These are phyloP conservation scores for Hydrophis major DNA, from an alignment of 2,797 vertebrate species.

Conservation along the genomic window DNA sequence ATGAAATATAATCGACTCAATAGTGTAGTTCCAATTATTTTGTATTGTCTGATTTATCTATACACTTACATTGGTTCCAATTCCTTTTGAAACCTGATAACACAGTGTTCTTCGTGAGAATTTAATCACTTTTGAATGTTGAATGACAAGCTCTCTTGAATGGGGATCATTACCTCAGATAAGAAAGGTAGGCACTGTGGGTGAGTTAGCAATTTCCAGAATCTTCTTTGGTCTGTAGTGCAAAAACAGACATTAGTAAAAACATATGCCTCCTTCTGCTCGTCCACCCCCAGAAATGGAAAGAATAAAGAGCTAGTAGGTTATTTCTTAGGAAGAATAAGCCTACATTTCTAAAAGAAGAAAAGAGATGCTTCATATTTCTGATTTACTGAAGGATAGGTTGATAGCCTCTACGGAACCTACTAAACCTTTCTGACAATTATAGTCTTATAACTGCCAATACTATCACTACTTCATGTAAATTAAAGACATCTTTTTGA, in stretches of 20 bases:
- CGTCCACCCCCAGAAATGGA: background rate
- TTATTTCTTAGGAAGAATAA: background rate
- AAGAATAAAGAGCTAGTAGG: background rate
- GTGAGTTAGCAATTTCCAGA: fast-evolving
- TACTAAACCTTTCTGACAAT: background rate
- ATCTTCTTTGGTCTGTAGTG: background rate
- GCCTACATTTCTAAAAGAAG: background rate
- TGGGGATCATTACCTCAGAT: background rate
- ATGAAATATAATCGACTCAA: background rate
- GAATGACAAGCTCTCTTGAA: background rate
- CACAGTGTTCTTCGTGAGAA: background rate
- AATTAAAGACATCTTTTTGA: background rate
- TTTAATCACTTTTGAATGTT: background rate
- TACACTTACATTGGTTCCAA: background rate
- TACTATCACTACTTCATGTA: background rate
- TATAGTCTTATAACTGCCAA: background rate
- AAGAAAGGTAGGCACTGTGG: background rate
- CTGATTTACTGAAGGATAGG: background rate
- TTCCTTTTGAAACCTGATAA: background rate
- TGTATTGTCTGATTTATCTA: background rate
- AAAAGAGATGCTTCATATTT: background rate
- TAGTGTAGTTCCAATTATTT: too few species aligned
- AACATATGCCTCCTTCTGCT: background rate
- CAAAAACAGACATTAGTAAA: fast-evolving
- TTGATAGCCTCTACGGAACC: background rate